These are phyloP conservation scores for Petromus typicus DNA, from an alignment of 2,113 vertebrate genomes.

Conservation along the genomic window DNA sequence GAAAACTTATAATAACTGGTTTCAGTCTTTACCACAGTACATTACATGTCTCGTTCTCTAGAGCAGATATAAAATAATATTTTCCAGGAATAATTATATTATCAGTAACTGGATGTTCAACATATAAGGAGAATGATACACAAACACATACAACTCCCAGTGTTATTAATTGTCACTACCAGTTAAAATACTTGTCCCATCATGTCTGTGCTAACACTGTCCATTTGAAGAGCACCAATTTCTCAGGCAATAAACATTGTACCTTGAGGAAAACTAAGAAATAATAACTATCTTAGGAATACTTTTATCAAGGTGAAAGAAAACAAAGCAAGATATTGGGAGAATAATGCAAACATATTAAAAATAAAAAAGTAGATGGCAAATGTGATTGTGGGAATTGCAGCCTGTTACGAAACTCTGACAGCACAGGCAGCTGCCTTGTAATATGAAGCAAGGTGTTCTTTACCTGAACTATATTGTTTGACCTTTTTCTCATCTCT, in stretches of 20 bases:
- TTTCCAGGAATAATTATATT: conserved; percentile 27
- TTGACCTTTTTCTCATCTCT: conserved; percentile 9
- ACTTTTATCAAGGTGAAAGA: conserved; percentile 38
- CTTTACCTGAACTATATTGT: background rate
- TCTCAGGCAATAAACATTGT: conserved; percentile 16
- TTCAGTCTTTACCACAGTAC: background rate
- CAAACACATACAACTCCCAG: background rate
- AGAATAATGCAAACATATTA: conserved; percentile 63
- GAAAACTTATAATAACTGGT: background rate
- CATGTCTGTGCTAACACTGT: background rate
- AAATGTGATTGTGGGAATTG: conserved; percentile 10
- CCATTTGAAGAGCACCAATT: background rate
- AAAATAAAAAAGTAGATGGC: conserved; percentile 31
- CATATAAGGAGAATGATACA: background rate
- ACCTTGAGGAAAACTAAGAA: conserved; percentile 30
- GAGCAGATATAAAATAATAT: background rate
- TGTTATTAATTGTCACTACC: background rate
- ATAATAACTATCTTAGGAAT: conserved; percentile 6
- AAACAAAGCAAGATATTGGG: conserved; percentile 9
- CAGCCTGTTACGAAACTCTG: background rate
- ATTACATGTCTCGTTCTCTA: conserved; percentile 10
- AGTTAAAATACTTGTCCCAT: background rate
- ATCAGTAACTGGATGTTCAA: background rate
- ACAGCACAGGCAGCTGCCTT: background rate
- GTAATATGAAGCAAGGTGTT: background rate